Evolutionary conservation across 2,888 invertebrate species (phyloP), one percentile per base, ranked within the genome.

Genomic region (Amblyjoppa fuscipennis): DNA sequence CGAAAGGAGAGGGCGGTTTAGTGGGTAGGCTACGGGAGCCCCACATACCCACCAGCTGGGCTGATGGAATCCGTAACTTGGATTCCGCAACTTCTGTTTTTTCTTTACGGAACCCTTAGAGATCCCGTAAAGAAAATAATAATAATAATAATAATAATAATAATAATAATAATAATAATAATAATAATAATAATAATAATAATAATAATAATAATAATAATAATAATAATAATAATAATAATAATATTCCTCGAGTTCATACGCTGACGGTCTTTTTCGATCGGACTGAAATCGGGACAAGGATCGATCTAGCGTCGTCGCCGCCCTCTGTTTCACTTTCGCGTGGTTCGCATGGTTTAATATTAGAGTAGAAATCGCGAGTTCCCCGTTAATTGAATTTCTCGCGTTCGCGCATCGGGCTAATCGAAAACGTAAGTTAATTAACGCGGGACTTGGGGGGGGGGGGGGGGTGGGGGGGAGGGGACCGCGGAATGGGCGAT

Each of bases 381-480:
- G 28, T 73, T n/a, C 61, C 25, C n/a, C 20, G 59, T 68, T 81
- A 74, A 81, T 81, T 73, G 61, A 79, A 85, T 73, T 81, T 79
- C 73, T 69, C 69, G 31, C 20, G 49, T 41, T 41, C 56, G 31
- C 45, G 28, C 66, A 66, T 34, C 38, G 61, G 34, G 76, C 76
- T 73, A 74, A 85, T 78, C 51, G 78, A 78, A 76, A 77, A 74
- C 38, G 53, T 73, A 66, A 78, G 74, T 78, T 70, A 78, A 81
- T 82, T 70, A 74, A 81, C 56, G 34, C 64, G 64, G 49, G 59
- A 73, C 13, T 71, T 4, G 34, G 20, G 20, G 56, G 59, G 61
- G 2, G 59, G 61, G 2, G 56, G 59, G 61, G 11, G 56, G 3
- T 31, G 7, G 3, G 2, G 56, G 56, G 20, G 20, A 9, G 56